Base-by-base conservation (phyloP, 2,113 vertebrate species). In the Acanthochromis polyacanthus region DNA sequence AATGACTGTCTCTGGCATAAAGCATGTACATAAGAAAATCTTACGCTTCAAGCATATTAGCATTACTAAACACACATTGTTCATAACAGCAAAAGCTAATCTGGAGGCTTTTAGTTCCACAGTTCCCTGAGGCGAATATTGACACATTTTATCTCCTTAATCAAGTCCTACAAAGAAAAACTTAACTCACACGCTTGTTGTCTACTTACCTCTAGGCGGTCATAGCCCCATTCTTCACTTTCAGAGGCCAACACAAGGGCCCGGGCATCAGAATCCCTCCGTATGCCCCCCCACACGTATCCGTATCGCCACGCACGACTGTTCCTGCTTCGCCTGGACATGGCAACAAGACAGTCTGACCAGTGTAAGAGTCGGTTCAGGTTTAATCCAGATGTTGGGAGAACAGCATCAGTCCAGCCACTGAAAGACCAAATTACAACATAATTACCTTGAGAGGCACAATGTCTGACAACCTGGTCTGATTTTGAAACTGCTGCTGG, bases 271-370 rank as follows among this genome's bases (percentile, higher is more conserved):
- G 86, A 92, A 25, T 99, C 97, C 0, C 95, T 93, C 15, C 94
- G 93, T 28, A 97, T 96, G 0, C 96, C 97, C 0, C 96, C 97
- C 90, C 98, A 94, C 14, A 98, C 97, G 0, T 97, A 97, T 50
- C 93, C 97, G 0, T 97, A 97, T 50, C 93, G 95, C 97, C 97
- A 99, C 1, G 96, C 96, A 32, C 96, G 95, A 88, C 96, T 97
- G 92, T 95, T 98, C 64, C 97, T 95, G 1, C 95, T 93, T 43
- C 96, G 94, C 40, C 97, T 95, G 0, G 97, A 97, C 98, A 99
- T 99, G 89, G 76, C 87, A 89, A 80, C 65, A 20, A 36, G 67
- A 50, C 6, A 40, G 76, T 51, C 56, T 50, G 74, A 55, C 19
- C 36, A 22, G 66, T 20, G 10, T 38, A 64, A 81, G 36, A 64